Conservation (phyloP, 2,113 vertebrate species). For the Bujurquina vittata region DNA sequence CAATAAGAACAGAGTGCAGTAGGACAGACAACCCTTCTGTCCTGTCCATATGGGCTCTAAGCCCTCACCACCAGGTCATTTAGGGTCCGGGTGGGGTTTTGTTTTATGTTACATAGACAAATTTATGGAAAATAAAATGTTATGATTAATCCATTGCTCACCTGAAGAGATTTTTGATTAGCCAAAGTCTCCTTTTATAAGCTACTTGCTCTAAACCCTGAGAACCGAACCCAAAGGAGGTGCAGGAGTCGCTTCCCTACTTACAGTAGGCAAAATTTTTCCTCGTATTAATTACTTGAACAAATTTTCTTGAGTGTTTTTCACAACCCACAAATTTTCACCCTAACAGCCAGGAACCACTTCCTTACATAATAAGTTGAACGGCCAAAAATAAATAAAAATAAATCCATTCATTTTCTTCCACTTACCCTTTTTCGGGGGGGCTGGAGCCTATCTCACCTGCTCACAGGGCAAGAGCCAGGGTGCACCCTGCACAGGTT, state of each 20-base stretch:
- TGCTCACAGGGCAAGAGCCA: no score
- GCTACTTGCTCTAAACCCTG: background rate
- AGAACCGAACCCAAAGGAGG: background rate
- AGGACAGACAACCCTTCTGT: background rate
- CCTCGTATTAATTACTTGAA: background rate
- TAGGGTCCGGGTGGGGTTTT: accelerated
- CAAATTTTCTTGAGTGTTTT: background rate
- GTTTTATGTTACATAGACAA: background rate
- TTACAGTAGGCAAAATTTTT: background rate
- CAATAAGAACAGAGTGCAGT: background rate
- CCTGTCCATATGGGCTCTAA: background rate
- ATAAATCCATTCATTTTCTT: no score
- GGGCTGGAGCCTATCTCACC: no score
- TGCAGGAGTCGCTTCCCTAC: background rate
- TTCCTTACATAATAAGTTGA: background rate
- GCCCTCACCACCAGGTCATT: background rate
- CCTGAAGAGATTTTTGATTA: background rate
- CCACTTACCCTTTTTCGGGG: no score
- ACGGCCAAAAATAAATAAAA: background rate
- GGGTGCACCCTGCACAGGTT: no score
- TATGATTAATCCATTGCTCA: background rate
- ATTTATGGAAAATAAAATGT: background rate
- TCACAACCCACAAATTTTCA: background rate
- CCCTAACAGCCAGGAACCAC: background rate
- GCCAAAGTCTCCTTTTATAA: background rate